phyloP scores from a whole-genome alignment of 2,888 invertebrate species.

The Autographa pulchrina region DNA sequence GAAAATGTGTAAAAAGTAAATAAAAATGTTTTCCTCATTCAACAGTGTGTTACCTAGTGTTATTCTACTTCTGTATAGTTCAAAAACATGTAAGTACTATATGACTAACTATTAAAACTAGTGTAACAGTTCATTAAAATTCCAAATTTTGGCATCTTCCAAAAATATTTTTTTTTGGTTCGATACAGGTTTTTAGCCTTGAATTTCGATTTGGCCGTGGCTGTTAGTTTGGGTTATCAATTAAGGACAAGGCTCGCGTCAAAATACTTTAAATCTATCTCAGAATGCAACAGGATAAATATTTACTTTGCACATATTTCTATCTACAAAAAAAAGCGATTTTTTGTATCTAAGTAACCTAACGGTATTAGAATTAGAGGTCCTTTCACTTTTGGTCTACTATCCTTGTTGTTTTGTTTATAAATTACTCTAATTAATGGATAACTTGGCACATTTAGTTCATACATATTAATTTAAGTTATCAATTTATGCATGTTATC shows the following conservation, averaged over 20 bases:
- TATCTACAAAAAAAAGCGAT: not conserved
- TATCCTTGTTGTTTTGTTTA: conserved; percentile 44
- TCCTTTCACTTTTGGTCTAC: conserved; percentile 69
- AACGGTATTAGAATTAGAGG: conserved; percentile 44
- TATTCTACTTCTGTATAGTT: conserved; percentile 67
- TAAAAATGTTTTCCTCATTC: conserved; percentile 81
- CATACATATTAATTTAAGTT: conserved; percentile 4
- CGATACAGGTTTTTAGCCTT: conserved; percentile 66
- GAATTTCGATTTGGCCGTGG: conserved; percentile 54
- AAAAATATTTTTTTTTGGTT: conserved; percentile 51
- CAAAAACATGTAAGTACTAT: conserved; percentile 78
- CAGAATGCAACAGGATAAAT: conserved; percentile 42
- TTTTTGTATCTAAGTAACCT: not conserved
- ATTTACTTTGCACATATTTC: conserved; percentile 27
- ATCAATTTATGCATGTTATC: conserved; percentile 4
- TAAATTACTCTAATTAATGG: conserved; percentile 6
- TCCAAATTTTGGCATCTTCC: conserved; percentile 43
- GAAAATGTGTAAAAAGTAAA: conserved; percentile 82
- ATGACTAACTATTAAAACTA: conserved; percentile 3
- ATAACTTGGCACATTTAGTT: not conserved
- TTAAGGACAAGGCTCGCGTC: conserved; percentile 61
- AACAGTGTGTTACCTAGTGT: conserved; percentile 74
- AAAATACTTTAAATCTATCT: conserved; percentile 44
- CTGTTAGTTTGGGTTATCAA: conserved; percentile 59
- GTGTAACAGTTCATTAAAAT: not conserved